Evolutionary conservation across 2,113 vertebrate species (phyloP).

Genomic region (Erythrocercus mccallii): DNA sequence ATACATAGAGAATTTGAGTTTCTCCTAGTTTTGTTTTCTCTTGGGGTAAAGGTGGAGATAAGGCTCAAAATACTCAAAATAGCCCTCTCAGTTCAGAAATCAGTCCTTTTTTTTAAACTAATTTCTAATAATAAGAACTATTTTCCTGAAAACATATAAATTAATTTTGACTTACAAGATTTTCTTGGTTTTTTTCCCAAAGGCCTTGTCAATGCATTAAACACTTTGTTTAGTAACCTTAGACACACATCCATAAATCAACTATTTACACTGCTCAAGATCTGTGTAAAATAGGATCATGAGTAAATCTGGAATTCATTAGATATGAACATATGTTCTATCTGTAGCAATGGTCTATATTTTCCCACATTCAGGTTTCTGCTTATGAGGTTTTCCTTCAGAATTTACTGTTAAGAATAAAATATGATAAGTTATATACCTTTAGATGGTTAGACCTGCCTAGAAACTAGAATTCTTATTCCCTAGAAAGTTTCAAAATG

Average conservation of each 20-base stretch:
- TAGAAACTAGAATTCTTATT: background rate
- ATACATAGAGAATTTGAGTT: background rate
- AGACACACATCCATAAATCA: conserved; percentile 2
- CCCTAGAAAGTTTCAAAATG: background rate
- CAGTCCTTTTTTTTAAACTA: background rate
- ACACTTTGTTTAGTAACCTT: conserved; percentile 7
- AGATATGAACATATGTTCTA: background rate
- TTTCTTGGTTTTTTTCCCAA: background rate
- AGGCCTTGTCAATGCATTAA: conserved; percentile 4
- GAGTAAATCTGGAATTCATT: background rate
- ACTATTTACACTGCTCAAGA: background rate
- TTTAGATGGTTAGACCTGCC: background rate
- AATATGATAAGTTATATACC: background rate
- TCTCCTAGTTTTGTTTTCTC: background rate
- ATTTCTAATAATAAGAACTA: background rate
- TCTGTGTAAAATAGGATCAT: background rate
- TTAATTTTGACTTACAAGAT: conserved; percentile 32
- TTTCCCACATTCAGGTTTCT: background rate
- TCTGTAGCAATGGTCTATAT: background rate
- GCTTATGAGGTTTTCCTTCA: background rate
- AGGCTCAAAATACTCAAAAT: conserved; percentile 21
- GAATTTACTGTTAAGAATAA: background rate
- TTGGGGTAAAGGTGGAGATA: background rate
- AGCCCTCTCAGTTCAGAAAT: background rate
- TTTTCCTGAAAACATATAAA: background rate